These are phyloP conservation scores for Oxycera nigricornis DNA, from an alignment of 2,888 invertebrate species.

Conservation along the genomic window DNA sequence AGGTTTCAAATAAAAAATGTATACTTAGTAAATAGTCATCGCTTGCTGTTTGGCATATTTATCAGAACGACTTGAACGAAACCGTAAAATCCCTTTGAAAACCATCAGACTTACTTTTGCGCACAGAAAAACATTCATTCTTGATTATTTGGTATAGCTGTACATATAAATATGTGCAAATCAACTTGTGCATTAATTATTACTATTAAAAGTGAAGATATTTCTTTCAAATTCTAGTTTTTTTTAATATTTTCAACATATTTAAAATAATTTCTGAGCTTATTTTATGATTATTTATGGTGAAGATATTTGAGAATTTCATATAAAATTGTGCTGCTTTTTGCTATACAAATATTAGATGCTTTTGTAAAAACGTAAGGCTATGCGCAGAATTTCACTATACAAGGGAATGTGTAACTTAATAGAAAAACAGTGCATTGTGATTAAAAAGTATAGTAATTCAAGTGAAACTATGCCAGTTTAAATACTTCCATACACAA, in stretches of 20 bases:
- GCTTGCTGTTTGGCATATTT: too few species aligned
- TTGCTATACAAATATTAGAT: constrained; percentile 11
- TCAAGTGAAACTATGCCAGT: neutral
- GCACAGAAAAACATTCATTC: too few species aligned
- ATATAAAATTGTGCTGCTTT: neutral
- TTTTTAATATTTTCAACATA: too few species aligned
- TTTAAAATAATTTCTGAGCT: too few species aligned
- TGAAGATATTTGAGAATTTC: neutral
- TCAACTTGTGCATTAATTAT: constrained; percentile 41
- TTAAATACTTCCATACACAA: neutral
- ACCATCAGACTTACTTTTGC: too few species aligned
- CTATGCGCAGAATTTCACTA: constrained; percentile 8
- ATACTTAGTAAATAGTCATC: too few species aligned
- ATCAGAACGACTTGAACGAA: too few species aligned
- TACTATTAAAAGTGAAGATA: neutral
- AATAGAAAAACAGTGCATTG: constrained; percentile 10
- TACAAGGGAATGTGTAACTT: constrained; percentile 10
- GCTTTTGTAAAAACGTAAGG: neutral
- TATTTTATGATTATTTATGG: too few species aligned
- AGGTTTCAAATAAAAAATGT: too few species aligned
- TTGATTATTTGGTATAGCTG: too few species aligned
- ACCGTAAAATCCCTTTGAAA: too few species aligned
- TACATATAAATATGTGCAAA: constrained; percentile 32
- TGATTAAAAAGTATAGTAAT: neutral
- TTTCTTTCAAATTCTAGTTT: neutral